phyloP scores from a whole-genome alignment of 2,888 invertebrate genomes.

The Ametastegia equiseti region DNA sequence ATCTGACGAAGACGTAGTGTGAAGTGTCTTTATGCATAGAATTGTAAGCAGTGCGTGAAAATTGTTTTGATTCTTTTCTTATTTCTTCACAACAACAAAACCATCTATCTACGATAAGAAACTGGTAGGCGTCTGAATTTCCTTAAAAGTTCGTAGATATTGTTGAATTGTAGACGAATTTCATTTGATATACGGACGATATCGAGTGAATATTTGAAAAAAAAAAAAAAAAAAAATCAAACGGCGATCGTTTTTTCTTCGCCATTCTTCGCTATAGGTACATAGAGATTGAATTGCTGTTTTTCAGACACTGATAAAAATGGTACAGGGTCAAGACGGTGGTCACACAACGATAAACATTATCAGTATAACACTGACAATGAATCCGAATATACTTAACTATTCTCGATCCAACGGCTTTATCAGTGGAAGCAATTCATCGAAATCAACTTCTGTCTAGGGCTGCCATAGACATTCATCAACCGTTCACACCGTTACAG shows the following conservation, averaged over 20 bases:
- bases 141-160: too few species aligned
- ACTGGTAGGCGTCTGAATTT: too few species aligned
- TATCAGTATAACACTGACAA: too few species aligned
- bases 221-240: too few species aligned
- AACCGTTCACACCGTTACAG: not conserved
- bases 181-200: too few species aligned
- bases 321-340: not conserved
- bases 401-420: not conserved
- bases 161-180: too few species aligned
- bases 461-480: not conserved
- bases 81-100: too few species aligned
- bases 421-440: not conserved
- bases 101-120: too few species aligned
- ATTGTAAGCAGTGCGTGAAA: too few species aligned
- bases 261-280: not conserved
- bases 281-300: not conserved
- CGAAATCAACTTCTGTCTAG: not conserved
- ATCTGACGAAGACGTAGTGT: not conserved
- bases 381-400: not conserved
- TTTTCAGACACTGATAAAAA: not conserved
- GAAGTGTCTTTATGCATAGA: not conserved
- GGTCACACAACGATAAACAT: not conserved
- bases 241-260: too few species aligned
- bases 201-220: too few species aligned
- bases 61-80: too few species aligned